Evolutionary conservation across 2,113 vertebrate genomes (phyloP).

Genomic region (Reinhardtius hippoglossoides): DNA sequence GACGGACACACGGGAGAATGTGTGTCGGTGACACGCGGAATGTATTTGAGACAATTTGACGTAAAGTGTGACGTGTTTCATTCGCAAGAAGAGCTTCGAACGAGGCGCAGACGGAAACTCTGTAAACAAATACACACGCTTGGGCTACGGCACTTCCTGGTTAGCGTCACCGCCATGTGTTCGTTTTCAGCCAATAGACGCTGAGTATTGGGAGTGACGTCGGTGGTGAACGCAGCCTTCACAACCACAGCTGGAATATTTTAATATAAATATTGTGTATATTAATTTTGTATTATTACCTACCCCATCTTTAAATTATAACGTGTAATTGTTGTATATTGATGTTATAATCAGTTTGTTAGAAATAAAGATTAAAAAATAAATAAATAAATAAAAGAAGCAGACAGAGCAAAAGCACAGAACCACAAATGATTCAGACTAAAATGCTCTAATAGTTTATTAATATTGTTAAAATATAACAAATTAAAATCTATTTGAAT

Average conservation of each 20-base stretch:
- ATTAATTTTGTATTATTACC: not conserved
- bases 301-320: no score
- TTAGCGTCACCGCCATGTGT: slow-evolving; percentile 45
- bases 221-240: not conserved
- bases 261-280: not conserved
- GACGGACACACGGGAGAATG: not conserved
- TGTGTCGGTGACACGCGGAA: fast-evolving
- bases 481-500: no score
- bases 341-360: no score
- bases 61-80: not conserved
- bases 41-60: not conserved
- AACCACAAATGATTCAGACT: no score
- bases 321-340: no score
- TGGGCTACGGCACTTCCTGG: slow-evolving; percentile 53
- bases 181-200: slow-evolving; percentile 49
- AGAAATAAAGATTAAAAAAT: no score
- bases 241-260: not conserved
- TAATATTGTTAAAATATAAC: no score
- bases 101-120: not conserved
- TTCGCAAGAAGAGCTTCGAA: not conserved
- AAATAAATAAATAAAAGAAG: no score
- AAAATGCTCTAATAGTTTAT: no score
- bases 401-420: no score
- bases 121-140: slow-evolving; percentile 73
- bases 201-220: not conserved